Evolutionary conservation across 2,888 invertebrate genomes (phyloP).

Genomic region (Heliconius cydno): DNA sequence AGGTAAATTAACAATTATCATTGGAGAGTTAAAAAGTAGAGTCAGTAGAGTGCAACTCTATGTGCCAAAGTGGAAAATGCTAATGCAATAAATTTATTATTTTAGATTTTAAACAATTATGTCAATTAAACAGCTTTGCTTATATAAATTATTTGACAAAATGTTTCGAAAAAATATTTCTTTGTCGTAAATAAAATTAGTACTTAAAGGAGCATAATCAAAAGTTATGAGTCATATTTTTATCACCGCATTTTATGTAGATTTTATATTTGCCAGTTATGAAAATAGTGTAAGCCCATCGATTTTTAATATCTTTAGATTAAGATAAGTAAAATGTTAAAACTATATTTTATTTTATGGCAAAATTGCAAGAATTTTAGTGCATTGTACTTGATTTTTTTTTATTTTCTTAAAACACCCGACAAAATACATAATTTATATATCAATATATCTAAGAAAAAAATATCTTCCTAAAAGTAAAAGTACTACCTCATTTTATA

Average conservation of each 20-base stretch:
- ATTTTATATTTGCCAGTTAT: constrained; percentile 37
- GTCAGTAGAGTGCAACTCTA: constrained; percentile 53
- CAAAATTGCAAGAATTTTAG: neutral
- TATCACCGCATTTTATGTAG: neutral
- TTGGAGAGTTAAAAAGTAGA: constrained; percentile 3
- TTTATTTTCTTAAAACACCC: neutral
- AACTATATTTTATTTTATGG: constrained; percentile 9
- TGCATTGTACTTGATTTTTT: neutral
- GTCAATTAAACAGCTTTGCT: constrained; percentile 37
- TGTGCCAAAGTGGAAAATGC: constrained; percentile 73
- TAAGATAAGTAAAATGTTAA: constrained; percentile 33
- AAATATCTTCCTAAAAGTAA: constrained; percentile 10
- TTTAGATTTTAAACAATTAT: constrained; percentile 46
- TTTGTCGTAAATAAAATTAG: neutral
- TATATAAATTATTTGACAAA: constrained; percentile 9
- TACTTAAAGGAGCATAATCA: constrained; percentile 18
- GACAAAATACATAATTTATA: neutral
- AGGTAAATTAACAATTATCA: neutral
- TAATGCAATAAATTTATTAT: constrained; percentile 65
- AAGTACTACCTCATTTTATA: constrained; percentile 14
- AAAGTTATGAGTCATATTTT: neutral
- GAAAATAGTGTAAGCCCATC: constrained; percentile 47
- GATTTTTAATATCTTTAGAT: constrained; percentile 47
- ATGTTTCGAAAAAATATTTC: neutral
- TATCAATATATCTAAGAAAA: neutral